Evolutionary conservation across 1,140 invertebrate genomes (phyloP), one percentile per base, ranked within the genome.

Genomic region (Philaenus spumarius): DNA sequence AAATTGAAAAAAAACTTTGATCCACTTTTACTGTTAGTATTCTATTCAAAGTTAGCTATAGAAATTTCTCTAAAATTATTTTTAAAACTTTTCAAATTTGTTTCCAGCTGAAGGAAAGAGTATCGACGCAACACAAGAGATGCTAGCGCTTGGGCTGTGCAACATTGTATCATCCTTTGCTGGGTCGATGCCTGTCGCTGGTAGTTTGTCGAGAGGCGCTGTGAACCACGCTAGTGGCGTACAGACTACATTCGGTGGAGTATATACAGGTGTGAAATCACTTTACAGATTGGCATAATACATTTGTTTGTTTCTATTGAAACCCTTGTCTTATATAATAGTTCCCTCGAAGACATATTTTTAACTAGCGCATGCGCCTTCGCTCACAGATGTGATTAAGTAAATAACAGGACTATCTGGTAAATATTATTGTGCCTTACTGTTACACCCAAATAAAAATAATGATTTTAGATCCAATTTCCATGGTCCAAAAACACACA

Each of bases 191-290:
- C 91, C 92, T 11, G 83, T 93, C 23, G 91, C 90, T 43, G 91
- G 87, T 48, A 86, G 84, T n/a, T 77, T 90, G 34, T 87, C 85
- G 15, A 77, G 88, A 42, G 91, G 90, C 50, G 90, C 90, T 30
- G 89, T 95, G 4, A 94, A 94, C 72, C 84, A 92, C 67, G 86
- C 87, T 12, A 87, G 86, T 62, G 90, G 90, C 12, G 90, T 93
- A 0, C 81, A 80, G 64, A 90, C 89, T 5, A 87, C 89, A 15
- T 80, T 89, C 54, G 81, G 84, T 24, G 87, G 90, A 0, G 74
- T 94, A 35, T 86, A 89, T 66, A 93, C 90, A 22, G 89, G 80
- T 79, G 66, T 63, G 48, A 40, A n/a, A n/a, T n/a, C n/a, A n/a
- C n/a, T n/a, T n/a, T n/a, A n/a, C n/a, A n/a, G n/a, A n/a, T n/a